These are phyloP conservation scores for Propithecus deckenii DNA, from an alignment of 2,797 vertebrate genomes.

Conservation along the genomic window DNA sequence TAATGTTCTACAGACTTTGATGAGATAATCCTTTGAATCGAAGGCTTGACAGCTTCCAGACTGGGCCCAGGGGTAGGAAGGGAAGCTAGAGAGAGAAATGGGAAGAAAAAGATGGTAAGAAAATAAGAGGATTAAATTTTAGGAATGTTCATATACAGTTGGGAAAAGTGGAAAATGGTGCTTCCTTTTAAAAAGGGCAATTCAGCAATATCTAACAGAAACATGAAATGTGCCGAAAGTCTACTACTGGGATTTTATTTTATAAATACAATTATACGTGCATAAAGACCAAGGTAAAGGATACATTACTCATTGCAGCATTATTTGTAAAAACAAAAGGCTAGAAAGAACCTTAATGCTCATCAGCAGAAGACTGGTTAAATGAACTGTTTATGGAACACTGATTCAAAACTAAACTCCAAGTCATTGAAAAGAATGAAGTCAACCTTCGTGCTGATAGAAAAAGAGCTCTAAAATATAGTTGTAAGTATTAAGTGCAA, in stretches of 20 bases:
- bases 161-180: background rate
- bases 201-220: background rate
- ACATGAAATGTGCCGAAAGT: background rate
- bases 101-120: background rate
- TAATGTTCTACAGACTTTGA: background rate
- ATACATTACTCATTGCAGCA: background rate
- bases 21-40: background rate
- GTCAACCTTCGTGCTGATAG: background rate
- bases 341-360: background rate
- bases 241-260: background rate
- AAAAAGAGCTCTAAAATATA: background rate
- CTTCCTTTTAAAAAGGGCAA: background rate
- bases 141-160: background rate
- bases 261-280: background rate
- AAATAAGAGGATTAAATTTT: background rate
- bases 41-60: background rate
- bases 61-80: background rate
- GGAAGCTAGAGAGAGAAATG: background rate
- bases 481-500: background rate
- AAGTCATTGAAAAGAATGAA: background rate
- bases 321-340: conserved; percentile 18
- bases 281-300: background rate
- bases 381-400: background rate
- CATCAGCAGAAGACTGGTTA: background rate
- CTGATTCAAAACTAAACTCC: background rate